Evolutionary conservation across 1,140 invertebrate genomes (phyloP).

Genomic region (Musca domestica): DNA sequence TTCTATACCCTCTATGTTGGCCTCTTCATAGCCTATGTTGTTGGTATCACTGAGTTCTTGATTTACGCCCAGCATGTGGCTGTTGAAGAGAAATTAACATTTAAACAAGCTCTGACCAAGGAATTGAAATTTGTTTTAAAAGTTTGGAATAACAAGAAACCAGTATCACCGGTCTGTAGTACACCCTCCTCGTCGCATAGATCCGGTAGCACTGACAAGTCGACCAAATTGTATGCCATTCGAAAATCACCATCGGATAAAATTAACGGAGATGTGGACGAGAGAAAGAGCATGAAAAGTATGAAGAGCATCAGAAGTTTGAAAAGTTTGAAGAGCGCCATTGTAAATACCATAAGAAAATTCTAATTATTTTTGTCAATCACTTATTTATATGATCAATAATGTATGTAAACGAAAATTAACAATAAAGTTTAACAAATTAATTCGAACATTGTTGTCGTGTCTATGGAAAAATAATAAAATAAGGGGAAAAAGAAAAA

Average conservation of each 20-base stretch:
- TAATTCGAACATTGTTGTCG: too few relatives aligned
- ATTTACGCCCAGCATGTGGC: constrained; percentile 79
- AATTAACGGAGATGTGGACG: constrained; percentile 30
- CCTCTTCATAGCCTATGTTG: constrained; percentile 62
- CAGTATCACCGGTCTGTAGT: constrained; percentile 37
- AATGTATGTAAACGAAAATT: too few relatives aligned
- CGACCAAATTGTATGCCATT: constrained; percentile 18
- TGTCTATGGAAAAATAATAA: too few relatives aligned
- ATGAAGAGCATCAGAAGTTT: background rate
- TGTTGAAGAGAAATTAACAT: constrained; percentile 63
- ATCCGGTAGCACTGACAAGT: constrained; percentile 39
- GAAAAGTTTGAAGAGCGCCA: constrained; percentile 19
- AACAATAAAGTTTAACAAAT: too few relatives aligned
- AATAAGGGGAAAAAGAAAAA: too few relatives aligned
- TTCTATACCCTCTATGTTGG: constrained; percentile 81
- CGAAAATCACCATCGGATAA: constrained; percentile 30
- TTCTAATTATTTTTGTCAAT: too few relatives aligned
- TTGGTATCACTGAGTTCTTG: constrained; percentile 75
- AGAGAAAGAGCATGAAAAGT: background rate
- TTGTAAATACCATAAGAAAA: background rate
- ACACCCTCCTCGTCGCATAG: constrained; percentile 33
- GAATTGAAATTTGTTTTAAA: constrained; percentile 43
- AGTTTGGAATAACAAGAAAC: constrained; percentile 50
- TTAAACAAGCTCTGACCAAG: constrained; percentile 38
- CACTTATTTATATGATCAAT: too few relatives aligned